These are phyloP conservation scores for Herpetotheres cachinnans DNA, from an alignment of 2,113 vertebrate species.

Conservation along the genomic window DNA sequence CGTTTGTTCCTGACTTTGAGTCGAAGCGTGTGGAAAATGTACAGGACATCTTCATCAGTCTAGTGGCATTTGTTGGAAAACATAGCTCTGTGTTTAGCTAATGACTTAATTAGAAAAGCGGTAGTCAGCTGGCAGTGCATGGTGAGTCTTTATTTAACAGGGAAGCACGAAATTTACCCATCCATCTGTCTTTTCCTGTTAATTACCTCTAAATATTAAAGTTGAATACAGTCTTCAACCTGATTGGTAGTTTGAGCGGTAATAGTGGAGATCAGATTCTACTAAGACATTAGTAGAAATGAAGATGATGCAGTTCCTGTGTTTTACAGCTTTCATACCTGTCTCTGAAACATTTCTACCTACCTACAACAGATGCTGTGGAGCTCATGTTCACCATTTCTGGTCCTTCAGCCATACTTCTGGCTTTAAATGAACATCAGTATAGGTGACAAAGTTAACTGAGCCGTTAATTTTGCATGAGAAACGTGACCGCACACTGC, in stretches of 20 bases:
- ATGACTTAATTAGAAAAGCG: conserved; percentile 56
- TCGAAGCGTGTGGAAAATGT: not conserved
- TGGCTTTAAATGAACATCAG: not conserved
- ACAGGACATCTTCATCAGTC: conserved; percentile 1
- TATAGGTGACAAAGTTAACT: not conserved
- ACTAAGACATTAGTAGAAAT: not conserved
- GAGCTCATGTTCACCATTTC: not conserved
- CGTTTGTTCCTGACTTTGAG: not conserved
- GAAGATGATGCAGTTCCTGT: not conserved
- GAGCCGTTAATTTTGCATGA: not conserved
- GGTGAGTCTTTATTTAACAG: conserved; percentile 34
- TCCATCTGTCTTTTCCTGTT: conserved; percentile 49
- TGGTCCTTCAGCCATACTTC: not conserved
- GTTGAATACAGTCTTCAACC: not conserved
- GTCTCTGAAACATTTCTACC: not conserved
- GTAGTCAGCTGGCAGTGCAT: conserved; percentile 49
- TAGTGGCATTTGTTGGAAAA: conserved; percentile 46
- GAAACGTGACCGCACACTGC: fast-evolving
- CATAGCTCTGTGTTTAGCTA: conserved; percentile 30
- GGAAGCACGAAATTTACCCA: conserved; percentile 33
- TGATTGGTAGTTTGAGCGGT: not conserved
- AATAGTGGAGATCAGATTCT: not conserved
- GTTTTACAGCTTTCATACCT: not conserved
- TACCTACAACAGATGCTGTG: not conserved
- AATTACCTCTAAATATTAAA: conserved; percentile 53